Evolutionary conservation across 2,888 invertebrate species (phyloP), one percentile per base, ranked within the genome.

Genomic region (Euphydryas editha): DNA sequence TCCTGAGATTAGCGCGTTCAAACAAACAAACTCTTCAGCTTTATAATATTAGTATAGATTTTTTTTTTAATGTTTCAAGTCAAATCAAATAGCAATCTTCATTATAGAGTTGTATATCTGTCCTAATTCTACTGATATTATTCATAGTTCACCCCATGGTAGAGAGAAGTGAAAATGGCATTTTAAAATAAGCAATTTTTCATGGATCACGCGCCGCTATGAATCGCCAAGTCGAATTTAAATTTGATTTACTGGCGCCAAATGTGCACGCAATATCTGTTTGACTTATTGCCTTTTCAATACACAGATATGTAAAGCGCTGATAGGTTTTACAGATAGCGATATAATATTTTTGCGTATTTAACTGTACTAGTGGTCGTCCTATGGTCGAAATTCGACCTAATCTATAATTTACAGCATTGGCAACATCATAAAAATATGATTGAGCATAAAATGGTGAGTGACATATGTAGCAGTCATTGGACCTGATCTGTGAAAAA

Each of bases 171-270:
- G 74, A 76, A 85, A 85, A 85, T 81, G 71, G 76, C 81, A 78
- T 83, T 88, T 86, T 84, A 85, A 86, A 89, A 89, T 85, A 81
- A 84, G 85, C 86, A 83, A 88, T 90, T 88, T 89, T 87, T 88
- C 85, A 88, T 80, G 81, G 82, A 88, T 88, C 87, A 84, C 84
- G 81, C 81, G 79, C 73, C 72, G 72, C 73, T 76, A 81, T 80
- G 79, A 76, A 79, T 78, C 78, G 78, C 75, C 68, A 73, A 75
- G 74, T 78, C 72, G 76, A 78, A 80, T 83, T 83, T 80, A 81
- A 83, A 78, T 79, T 84, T 90, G 90, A 90, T 90, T 90, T 90
- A 90, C 86, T 80, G 82, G 74, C 75, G 76, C 81, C 84, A 80
- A 85, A 83, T 85, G 85, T 79, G 78, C 72, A 74, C 74, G 75